Evolutionary conservation across 35 echinoderm and acorn worm species (phyloP), one percentile per base, ranked within the genome.

Genomic region (Chiridota heheva): DNA sequence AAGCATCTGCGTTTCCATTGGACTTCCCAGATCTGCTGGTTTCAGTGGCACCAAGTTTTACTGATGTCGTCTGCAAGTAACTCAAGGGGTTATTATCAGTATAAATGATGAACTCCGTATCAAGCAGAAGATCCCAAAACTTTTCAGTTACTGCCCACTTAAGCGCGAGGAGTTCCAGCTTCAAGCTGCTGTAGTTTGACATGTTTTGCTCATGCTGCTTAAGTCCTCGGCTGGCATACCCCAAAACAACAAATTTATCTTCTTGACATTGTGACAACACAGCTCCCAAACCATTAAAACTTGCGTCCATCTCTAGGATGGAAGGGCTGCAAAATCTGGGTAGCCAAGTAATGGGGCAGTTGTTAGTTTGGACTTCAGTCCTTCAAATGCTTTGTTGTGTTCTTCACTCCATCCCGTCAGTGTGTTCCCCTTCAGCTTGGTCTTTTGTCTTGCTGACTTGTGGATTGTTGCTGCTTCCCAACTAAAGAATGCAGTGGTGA

Each of bases 301-400:
- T 88, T 17, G 86, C 58, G 72, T 88, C 76, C 16, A 65, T 81
- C 42, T 88, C 75, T 13, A 76, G 32, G 29, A 78, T 77, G 43
- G 77, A 86, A 0, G 70, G 70, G 29, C 47, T 12, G 4, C 55
- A 56, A 34, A 70, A 70, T 81, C 65, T 37, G 64, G 56, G 60
- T 88, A 88, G 29, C 72, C 86, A 7, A 81, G 47, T 15, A 88
- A 35, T n/a, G 86, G 86, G 32, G 74, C 28, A 46, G 73, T 18
- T 24, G 44, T 81, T 36, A 81, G 51, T 17, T 42, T 44, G 35
- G 49, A 15, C 44, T 84, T 70, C 1, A 61, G 51, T 20, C 18
- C 7, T n/a, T 39, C 15, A 20, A 86, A 67, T 28, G 66, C 67
- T 7, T 74, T 41, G 18, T 60, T 35, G 10, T 72, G 47, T 58